These are phyloP conservation scores for Panagrolaimus sp. DNA, from an alignment of 1,140 invertebrate genomes.

Conservation along the genomic window DNA sequence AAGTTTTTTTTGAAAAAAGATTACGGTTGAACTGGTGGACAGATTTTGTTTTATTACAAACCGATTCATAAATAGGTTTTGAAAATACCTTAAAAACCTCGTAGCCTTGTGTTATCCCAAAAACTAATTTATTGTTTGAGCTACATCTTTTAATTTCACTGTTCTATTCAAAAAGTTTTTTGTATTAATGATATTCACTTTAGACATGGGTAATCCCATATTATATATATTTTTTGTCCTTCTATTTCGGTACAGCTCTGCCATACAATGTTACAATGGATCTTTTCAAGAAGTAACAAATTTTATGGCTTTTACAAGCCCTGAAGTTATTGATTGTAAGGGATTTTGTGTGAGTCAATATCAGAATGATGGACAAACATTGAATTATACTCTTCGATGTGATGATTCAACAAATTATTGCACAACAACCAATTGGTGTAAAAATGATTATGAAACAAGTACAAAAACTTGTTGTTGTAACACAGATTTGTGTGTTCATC, in stretches of 20 bases:
- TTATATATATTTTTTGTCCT: too few relatives aligned
- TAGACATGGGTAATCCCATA: too few relatives aligned
- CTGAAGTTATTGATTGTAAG: background rate
- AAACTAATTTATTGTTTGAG: too few relatives aligned
- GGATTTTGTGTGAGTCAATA: background rate
- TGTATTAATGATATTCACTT: too few relatives aligned
- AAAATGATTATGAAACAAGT: background rate
- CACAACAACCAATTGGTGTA: background rate
- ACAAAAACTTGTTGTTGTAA: slow-evolving; percentile 8
- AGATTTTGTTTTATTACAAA: too few relatives aligned
- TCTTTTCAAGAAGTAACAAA: background rate
- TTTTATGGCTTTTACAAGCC: background rate
- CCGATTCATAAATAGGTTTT: too few relatives aligned
- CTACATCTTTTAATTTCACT: too few relatives aligned
- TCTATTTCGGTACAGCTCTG: background rate
- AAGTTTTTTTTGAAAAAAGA: too few relatives aligned
- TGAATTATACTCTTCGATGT: background rate
- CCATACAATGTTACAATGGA: background rate
- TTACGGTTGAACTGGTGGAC: too few relatives aligned
- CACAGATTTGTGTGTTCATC: background rate
- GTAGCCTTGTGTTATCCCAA: too few relatives aligned
- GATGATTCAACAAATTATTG: background rate
- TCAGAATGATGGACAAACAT: background rate
- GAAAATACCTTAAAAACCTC: too few relatives aligned
- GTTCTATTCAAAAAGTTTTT: too few relatives aligned